These are phyloP conservation scores for Myripristis murdjan DNA, from an alignment of 2,797 vertebrate genomes.

Conservation along the genomic window DNA sequence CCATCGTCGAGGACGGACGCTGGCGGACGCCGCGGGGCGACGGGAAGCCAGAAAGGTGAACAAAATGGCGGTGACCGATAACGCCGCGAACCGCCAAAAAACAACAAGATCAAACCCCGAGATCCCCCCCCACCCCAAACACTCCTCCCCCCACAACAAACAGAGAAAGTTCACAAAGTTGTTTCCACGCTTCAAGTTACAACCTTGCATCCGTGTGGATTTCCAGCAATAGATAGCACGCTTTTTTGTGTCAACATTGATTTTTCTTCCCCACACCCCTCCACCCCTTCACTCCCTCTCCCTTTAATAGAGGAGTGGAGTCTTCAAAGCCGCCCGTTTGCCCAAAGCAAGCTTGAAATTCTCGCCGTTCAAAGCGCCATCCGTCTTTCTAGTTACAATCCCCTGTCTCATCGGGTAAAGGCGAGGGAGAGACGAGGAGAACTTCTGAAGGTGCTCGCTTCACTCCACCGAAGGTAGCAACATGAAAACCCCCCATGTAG, in stretches of 20 bases:
- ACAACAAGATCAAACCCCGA: slow-evolving; percentile 4
- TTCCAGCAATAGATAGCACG: slow-evolving; percentile 73
- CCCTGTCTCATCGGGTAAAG: slow-evolving; percentile 88
- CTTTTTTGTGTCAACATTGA: slow-evolving; percentile 87
- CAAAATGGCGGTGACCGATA: background rate
- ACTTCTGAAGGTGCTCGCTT: slow-evolving; percentile 90
- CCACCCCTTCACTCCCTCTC: slow-evolving; percentile 54
- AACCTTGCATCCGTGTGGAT: slow-evolving; percentile 68
- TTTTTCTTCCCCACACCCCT: slow-evolving; percentile 79
- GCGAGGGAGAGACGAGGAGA: slow-evolving; percentile 81
- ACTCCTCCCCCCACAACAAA: slow-evolving; percentile 15
- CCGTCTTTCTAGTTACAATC: slow-evolving; percentile 89
- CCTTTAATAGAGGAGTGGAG: slow-evolving; percentile 78
- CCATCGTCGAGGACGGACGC: too few relatives aligned
- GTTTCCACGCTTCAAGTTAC: slow-evolving; percentile 61
- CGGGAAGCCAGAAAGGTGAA: background rate
- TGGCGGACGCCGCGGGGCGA: too few relatives aligned
- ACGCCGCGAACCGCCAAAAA: background rate
- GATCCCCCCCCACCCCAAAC: too few relatives aligned
- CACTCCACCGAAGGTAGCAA: slow-evolving; percentile 85
- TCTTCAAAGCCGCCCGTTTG: slow-evolving; percentile 83
- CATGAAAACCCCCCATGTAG: slow-evolving; percentile 76
- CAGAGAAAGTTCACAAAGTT: slow-evolving; percentile 46
- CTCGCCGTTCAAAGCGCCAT: slow-evolving; percentile 90
- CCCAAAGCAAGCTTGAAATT: slow-evolving; percentile 93